phyloP scores from a whole-genome alignment of 2,888 invertebrate genomes.

The Pseudolycoriella hygida region DNA sequence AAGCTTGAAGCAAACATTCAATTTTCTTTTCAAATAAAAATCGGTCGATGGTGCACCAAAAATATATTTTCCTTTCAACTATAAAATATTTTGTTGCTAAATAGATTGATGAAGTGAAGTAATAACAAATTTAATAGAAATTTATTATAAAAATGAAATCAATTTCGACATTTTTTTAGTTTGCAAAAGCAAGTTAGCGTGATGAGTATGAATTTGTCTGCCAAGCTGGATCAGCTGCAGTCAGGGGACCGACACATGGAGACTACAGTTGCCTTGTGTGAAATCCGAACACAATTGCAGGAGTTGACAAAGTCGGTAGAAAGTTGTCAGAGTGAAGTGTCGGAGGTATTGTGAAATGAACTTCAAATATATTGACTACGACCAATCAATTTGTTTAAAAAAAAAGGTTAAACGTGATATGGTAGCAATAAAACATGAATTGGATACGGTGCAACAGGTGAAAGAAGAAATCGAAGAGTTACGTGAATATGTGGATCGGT shows the following conservation, averaged over 20 bases:
- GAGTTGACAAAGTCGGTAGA: slow-evolving; percentile 88
- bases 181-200: slow-evolving; percentile 95
- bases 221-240: slow-evolving; percentile 87
- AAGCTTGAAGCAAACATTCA: no score
- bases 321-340: slow-evolving; percentile 87
- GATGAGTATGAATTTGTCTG: slow-evolving; percentile 92
- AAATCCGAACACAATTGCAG: slow-evolving; percentile 82
- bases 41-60: no score
- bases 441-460: slow-evolving; percentile 86
- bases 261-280: slow-evolving; percentile 84
- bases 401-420: slow-evolving; percentile 73
- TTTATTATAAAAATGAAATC: background rate
- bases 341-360: slow-evolving; percentile 38
- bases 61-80: no score
- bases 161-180: slow-evolving; percentile 32
- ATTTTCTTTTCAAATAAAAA: no score
- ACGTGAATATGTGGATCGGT: slow-evolving; percentile 77
- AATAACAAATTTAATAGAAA: background rate
- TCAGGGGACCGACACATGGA: slow-evolving; percentile 77
- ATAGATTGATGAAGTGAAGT: background rate
- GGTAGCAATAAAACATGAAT: slow-evolving; percentile 86
- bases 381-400: background rate
- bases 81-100: no score
- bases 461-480: slow-evolving; percentile 89
- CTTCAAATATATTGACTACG: background rate